Percentiles rank a stretch among this genome's conserved stretches.
phyloP scores from a whole-genome alignment of 2,888 invertebrate genomes.

The Cheilosia vulpina region DNA sequence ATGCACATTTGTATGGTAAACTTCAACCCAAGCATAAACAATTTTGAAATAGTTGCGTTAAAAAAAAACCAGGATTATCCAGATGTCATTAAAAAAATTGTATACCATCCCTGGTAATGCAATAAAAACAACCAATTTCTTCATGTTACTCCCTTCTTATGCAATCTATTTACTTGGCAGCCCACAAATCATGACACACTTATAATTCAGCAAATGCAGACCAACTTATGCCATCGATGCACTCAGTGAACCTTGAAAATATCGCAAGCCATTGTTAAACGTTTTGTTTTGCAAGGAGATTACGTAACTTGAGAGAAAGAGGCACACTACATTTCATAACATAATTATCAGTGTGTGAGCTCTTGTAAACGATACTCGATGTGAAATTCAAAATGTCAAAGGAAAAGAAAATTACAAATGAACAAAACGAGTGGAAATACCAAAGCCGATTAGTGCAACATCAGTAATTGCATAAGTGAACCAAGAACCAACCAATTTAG shows the following conservation, averaged over 20 bases:
- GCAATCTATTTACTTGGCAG: not conserved
- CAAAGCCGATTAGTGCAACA: constrained; percentile 15
- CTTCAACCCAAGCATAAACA: too few species aligned
- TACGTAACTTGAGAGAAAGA: constrained; percentile 25
- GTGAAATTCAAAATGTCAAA: not conserved
- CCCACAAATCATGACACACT: not conserved
- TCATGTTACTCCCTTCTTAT: not conserved
- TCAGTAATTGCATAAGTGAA: constrained; percentile 26
- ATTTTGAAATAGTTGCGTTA: too few species aligned
- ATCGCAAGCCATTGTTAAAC: constrained; percentile 41
- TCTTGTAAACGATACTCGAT: constrained; percentile 1
- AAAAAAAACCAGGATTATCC: too few species aligned
- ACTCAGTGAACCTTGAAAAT: constrained; percentile 57
- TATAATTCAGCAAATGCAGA: constrained; percentile 7
- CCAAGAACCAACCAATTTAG: not conserved
- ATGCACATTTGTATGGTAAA: too few species aligned
- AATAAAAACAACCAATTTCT: not conserved
- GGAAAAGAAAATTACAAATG: not conserved
- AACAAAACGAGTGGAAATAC: not conserved
- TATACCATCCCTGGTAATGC: not conserved
- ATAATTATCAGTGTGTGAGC: constrained; percentile 22
- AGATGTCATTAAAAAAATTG: too few species aligned
- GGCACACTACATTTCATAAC: constrained; percentile 34
- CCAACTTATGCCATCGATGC: constrained; percentile 14
- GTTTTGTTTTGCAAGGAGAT: constrained; percentile 27